These are phyloP conservation scores for Chrysotoxum bicinctum DNA, from an alignment of 2,888 invertebrate genomes.

Conservation along the genomic window DNA sequence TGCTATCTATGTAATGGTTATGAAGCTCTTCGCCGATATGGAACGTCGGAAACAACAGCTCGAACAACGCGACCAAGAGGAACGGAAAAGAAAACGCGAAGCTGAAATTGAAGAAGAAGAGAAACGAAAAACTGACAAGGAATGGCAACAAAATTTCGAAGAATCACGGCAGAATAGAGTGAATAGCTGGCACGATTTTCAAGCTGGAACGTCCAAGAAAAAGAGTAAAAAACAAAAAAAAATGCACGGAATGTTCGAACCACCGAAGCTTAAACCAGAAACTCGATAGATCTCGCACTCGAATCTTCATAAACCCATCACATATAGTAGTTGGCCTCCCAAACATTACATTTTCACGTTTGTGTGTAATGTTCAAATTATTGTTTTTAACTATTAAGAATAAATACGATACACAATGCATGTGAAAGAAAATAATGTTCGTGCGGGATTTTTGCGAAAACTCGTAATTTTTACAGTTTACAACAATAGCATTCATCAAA, in stretches of 20 bases:
- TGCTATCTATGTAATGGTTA: conserved; percentile 98
- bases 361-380: conserved; percentile 35
- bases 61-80: conserved; percentile 95
- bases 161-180: conserved; percentile 96
- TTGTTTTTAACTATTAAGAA: conserved; percentile 11
- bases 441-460: not conserved
- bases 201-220: conserved; percentile 85
- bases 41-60: conserved; percentile 94
- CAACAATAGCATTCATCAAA: conserved; percentile 39
- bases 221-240: conserved; percentile 91
- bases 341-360: conserved; percentile 33
- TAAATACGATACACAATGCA: conserved; percentile 28
- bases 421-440: not conserved
- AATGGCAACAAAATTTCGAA: conserved; percentile 99
- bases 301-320: conserved; percentile 13
- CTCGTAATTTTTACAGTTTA: conserved; percentile 34
- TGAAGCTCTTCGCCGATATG: conserved; percentile 98
- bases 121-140: conserved; percentile 93
- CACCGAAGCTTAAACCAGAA: conserved; percentile 96
- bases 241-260: conserved; percentile 89
- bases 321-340: conserved; percentile 6
- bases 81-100: conserved; percentile 95
- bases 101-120: conserved; percentile 96
- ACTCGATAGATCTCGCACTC: conserved; percentile 85
- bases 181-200: conserved; percentile 96